These are phyloP conservation scores for Tapera naevia DNA, from an alignment of 2,797 vertebrate species.

Conservation along the genomic window DNA sequence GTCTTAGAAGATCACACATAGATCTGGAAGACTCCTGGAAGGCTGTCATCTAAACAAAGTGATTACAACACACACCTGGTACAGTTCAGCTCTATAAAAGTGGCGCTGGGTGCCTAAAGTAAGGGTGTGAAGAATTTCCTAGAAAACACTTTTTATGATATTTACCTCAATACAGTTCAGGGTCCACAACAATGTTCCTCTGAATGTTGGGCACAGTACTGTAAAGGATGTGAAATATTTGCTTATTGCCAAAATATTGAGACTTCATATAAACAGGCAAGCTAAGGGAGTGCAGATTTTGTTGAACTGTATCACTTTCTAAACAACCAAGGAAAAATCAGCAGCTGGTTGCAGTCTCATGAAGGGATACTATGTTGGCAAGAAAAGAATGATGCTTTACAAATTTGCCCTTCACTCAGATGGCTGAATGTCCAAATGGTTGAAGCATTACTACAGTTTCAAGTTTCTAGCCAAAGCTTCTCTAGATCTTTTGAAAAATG, in stretches of 20 bases:
- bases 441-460: not conserved
- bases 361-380: not conserved
- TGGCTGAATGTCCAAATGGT: not conserved
- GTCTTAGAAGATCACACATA: not conserved
- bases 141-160: not conserved
- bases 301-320: not conserved
- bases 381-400: not conserved
- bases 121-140: not conserved
- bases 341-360: not conserved
- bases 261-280: not conserved
- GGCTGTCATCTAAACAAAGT: not conserved
- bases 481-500: not conserved
- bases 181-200: not conserved
- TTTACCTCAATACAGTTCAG: slow-evolving; percentile 9
- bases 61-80: not conserved
- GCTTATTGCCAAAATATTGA: not conserved
- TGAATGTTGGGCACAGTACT: not conserved
- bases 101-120: not conserved
- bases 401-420: not conserved
- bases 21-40: not conserved
- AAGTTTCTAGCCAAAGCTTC: not conserved
- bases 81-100: not conserved
- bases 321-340: not conserved
- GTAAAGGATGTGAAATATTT: not conserved
- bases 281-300: not conserved